Evolutionary conservation across 2,113 vertebrate genomes (phyloP).

Genomic region (human (Homo sapiens)): GRCh38 chr3:149132001-149132500

Average conservation of each 20-base stretch:
- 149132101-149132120: not conserved
- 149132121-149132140: not conserved
- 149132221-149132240: not conserved
- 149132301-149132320: not conserved
- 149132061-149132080: not conserved
- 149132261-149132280: not conserved
- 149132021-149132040: not conserved
- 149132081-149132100: not conserved
- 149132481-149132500: not conserved
- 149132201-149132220: not conserved
- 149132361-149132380: not conserved
- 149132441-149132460: not conserved
- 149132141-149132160: not conserved
- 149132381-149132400: not conserved
- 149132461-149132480: not conserved
- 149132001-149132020: not conserved
- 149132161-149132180: not conserved
- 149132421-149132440: not conserved
- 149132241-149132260: not conserved
- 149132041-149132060: not conserved
- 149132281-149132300: not conserved
- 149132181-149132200: not conserved
- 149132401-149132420: not conserved
- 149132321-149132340: not conserved
- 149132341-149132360: not conserved